Base-by-base conservation (phyloP, 1,140 invertebrate species). In the Hylyphantes graminicola region DNA sequence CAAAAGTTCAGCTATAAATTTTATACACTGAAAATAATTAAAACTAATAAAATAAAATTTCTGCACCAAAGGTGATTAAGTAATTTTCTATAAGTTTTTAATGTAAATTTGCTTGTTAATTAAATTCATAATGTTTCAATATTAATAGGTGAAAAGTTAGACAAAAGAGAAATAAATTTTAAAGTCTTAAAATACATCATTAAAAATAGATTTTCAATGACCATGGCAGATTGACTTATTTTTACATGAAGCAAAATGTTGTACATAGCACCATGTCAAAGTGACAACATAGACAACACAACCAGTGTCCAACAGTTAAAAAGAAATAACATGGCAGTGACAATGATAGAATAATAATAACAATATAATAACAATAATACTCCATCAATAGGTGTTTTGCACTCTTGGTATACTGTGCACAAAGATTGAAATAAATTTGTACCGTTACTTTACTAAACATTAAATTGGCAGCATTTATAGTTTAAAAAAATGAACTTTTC, bases 201-300 rank as follows among this genome's bases (percentile, higher is more conserved):
- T 65, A 65, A 65, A 65, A 21, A 65, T 65, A 35, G 35, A 35
- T 35, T 35, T 35, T 35, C 5, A 35, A 35, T 35, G 35, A 35
- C 35, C 35, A 35, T 35, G 35, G 35, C 35, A 5, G 35, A 35
- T 35, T 35, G 35, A 35, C 35, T 35, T 35, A 35, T 35, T 35
- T 35, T 35, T 35, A 35, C 35, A 57, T 15, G n/a, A 76, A 64
- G 48, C 21, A 70, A 70, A 78, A 67, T 57, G 77, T 80, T 55
- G 19, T 48, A 68, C 65, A 70, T 83, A 83, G 80, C 80, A 83
- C 80, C 80, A 83, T 83, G 68, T 83, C 68, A 75, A 83, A 74
- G 72, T 74, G 70, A 83, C 72, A 75, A 78, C 10, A 80, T 57
- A 82, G 61, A 82, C 64, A 83, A 83, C 72, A 83, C 80, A 81